Conservation (phyloP, 2,888 invertebrate genomes). For the Eupelmus urozonus region DNA sequence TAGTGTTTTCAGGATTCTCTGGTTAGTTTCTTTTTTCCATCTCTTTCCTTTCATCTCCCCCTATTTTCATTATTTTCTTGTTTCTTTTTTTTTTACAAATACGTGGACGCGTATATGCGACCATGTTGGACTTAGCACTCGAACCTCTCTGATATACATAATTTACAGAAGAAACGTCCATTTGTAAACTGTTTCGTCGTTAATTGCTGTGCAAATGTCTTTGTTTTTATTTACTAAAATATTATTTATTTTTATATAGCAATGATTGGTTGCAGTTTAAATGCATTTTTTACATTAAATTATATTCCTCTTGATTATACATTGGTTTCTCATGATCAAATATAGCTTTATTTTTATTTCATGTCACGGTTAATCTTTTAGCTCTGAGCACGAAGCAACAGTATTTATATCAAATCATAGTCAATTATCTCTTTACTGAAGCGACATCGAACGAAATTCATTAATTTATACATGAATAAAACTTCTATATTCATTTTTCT, state of each 20-base stretch:
- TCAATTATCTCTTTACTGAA: too few species aligned
- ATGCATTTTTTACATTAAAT: conserved; percentile 5
- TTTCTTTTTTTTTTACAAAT: conserved; percentile 46
- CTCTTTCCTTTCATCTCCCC: too few species aligned
- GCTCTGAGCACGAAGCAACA: too few species aligned
- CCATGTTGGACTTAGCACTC: conserved; percentile 42
- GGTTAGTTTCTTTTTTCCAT: conserved; percentile 7
- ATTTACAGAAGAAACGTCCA: conserved; percentile 24
- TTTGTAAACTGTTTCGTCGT: neutral
- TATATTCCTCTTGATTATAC: conserved; percentile 2
- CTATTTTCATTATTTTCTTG: too few species aligned
- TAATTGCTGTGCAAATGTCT: conserved; percentile 7
- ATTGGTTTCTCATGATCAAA: neutral
- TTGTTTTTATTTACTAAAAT: conserved; percentile 10
- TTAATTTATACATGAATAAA: too few species aligned
- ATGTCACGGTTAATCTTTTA: too few species aligned
- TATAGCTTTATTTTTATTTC: too few species aligned
- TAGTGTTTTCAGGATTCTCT: conserved; percentile 24
- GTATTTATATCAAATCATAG: too few species aligned
- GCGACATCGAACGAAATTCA: too few species aligned
- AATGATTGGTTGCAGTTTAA: conserved; percentile 18
- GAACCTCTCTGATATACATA: conserved; percentile 22
- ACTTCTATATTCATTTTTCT: too few species aligned
- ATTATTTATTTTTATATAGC: neutral
- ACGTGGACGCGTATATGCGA: conserved; percentile 1